phyloP scores from a whole-genome alignment of 1,140 invertebrate species.

The Drosophila chauvacae region DNA sequence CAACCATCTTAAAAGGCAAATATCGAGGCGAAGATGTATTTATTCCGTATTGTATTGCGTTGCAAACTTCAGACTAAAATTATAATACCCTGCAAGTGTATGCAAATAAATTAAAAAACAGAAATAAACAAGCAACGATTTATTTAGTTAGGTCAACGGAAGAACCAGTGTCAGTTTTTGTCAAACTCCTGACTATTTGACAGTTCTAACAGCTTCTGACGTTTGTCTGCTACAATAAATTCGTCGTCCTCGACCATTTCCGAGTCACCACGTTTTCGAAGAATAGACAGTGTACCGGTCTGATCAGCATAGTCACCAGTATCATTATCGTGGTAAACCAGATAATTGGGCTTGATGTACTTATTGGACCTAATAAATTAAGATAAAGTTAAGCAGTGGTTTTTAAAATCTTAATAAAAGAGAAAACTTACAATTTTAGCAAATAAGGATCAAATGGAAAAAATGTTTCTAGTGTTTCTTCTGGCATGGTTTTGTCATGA shows the following conservation, averaged over 20 bases:
- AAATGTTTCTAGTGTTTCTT: conserved; percentile 87
- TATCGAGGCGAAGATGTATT: too few species aligned
- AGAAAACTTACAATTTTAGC: conserved; percentile 85
- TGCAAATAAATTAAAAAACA: not conserved
- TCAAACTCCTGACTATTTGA: conserved; percentile 70
- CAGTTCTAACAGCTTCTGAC: conserved; percentile 63
- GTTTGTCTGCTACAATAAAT: conserved; percentile 77
- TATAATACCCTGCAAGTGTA: too few species aligned
- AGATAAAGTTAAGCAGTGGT: not conserved
- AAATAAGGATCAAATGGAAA: conserved; percentile 94
- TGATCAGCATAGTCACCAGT: conserved; percentile 44
- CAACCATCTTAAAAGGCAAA: too few species aligned
- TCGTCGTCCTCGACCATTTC: conserved; percentile 80
- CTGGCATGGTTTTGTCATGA: conserved; percentile 84
- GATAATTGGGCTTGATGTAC: conserved; percentile 56
- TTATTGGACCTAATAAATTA: conserved; percentile 52
- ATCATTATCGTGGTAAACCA: conserved; percentile 62
- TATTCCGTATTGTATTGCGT: too few species aligned
- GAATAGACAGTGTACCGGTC: conserved; percentile 7
- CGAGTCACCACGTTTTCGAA: conserved; percentile 82
- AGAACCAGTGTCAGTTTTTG: conserved; percentile 64
- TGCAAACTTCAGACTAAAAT: too few species aligned
- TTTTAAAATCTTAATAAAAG: conserved; percentile 47
- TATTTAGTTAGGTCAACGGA: conserved; percentile 64
- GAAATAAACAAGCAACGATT: not conserved